These are phyloP conservation scores for Bombyx mandarina DNA, from an alignment of 1,140 invertebrate genomes.

Conservation along the genomic window DNA sequence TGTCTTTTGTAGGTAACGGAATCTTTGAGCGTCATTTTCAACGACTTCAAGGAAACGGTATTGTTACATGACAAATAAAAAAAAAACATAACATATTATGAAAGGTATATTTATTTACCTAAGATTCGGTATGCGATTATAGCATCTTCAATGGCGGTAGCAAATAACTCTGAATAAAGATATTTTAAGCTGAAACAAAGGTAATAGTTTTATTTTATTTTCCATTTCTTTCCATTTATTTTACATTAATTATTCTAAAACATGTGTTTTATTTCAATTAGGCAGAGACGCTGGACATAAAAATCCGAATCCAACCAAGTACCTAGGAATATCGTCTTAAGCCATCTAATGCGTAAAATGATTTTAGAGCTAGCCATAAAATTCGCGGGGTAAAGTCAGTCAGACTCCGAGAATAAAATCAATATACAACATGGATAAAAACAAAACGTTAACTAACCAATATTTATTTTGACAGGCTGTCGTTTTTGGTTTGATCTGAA, in stretches of 20 bases:
- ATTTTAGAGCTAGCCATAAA: no score
- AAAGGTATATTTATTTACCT: background rate
- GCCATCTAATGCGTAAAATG: no score
- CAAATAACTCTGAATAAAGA: conserved; percentile 1
- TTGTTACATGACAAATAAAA: background rate
- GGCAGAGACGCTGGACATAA: no score
- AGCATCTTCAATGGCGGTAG: conserved; percentile 5
- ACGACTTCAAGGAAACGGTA: background rate
- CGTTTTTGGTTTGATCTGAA: no score
- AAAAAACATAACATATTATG: background rate
- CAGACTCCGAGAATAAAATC: no score
- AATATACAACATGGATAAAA: no score
- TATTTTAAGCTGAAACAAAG: conserved; percentile 1
- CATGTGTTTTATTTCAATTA: no score
- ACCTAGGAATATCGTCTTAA: no score
- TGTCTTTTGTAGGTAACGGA: background rate
- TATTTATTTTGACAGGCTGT: no score
- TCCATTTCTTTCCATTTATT: background rate
- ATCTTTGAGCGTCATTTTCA: background rate
- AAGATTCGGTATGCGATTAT: background rate
- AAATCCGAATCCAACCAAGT: no score
- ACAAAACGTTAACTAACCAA: no score
- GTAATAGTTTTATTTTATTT: background rate
- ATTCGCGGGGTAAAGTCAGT: no score
- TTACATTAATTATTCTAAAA: background rate